Evolutionary conservation across 2,888 invertebrate genomes (phyloP).

Genomic region (Lepetodrilus schrolli): DNA sequence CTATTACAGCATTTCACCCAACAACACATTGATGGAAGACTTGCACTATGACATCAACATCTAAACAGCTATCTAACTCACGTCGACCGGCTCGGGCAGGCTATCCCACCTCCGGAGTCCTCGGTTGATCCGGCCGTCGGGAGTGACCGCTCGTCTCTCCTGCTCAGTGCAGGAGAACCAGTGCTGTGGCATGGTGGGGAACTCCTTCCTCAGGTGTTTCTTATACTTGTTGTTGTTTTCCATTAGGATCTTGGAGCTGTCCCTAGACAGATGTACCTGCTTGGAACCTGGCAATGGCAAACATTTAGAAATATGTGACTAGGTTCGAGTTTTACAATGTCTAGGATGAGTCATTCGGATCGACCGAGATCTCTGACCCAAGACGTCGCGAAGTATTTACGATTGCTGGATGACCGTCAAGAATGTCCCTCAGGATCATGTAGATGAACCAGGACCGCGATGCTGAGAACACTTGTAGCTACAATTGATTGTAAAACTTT

Average conservation of each 20-base stretch:
- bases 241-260: constrained; percentile 59
- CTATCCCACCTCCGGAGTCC: constrained; percentile 68
- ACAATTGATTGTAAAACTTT: too few relatives aligned
- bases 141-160: constrained; percentile 34
- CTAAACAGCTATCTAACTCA: constrained; percentile 51
- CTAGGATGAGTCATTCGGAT: too few relatives aligned
- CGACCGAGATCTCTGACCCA: too few relatives aligned
- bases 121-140: constrained; percentile 42
- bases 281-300: constrained; percentile 56
- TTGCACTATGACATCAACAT: background rate
- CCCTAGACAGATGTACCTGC: constrained; percentile 57
- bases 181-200: constrained; percentile 58
- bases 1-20: background rate
- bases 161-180: constrained; percentile 62
- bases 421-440: too few relatives aligned
- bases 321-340: too few relatives aligned
- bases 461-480: too few relatives aligned
- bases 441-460: too few relatives aligned
- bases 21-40: background rate
- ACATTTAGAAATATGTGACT: too few relatives aligned
- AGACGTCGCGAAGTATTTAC: too few relatives aligned
- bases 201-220: constrained; percentile 62
- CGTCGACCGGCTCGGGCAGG: constrained; percentile 71
- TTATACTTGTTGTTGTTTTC: constrained; percentile 65
- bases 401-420: too few relatives aligned